A percentile compares a stretch with the other conserved stretches of the same genome.
These are phyloP conservation scores for Coelopa pilipes DNA, from an alignment of 2,888 invertebrate genomes.

Conservation along the genomic window DNA sequence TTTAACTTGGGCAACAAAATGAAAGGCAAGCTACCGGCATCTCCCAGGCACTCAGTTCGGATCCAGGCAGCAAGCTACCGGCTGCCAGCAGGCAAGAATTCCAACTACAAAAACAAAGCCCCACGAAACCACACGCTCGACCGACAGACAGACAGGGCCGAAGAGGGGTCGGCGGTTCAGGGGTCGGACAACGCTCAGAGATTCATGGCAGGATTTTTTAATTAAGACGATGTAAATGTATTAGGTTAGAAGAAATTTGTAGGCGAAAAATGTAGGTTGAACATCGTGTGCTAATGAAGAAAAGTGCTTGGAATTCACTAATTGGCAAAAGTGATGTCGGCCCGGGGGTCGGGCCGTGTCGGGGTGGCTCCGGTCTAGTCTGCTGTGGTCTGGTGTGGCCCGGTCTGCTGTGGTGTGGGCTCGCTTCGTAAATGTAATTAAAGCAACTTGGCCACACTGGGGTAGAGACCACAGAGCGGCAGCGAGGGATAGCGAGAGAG, in stretches of 20 bases:
- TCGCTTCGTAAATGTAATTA: conserved; percentile 16
- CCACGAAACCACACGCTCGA: neutral
- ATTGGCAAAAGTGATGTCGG: conserved; percentile 55
- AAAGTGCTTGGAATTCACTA: conserved; percentile 58
- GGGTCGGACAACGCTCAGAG: conserved; percentile 26
- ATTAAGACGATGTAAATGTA: conserved; percentile 65
- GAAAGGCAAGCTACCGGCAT: conserved; percentile 40
- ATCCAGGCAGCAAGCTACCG: neutral
- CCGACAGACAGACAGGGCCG: conserved; percentile 18
- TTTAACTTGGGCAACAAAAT: conserved; percentile 47
- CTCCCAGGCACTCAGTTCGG: conserved; percentile 10
- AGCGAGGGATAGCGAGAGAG: neutral
- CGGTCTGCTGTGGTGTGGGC: neutral
- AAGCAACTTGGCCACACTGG: neutral
- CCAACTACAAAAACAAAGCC: conserved; percentile 25
- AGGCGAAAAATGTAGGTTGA: conserved; percentile 63
- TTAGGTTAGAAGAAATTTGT: conserved; percentile 63
- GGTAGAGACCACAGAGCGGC: neutral
- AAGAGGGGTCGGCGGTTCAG: neutral
- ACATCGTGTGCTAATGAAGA: conserved; percentile 60
- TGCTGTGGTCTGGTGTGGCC: neutral
- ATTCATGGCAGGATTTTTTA: conserved; percentile 58
- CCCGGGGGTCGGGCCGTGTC: neutral
- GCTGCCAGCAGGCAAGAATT: neutral
- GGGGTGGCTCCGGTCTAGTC: neutral